phyloP scores from a whole-genome alignment of 2,888 invertebrate genomes.

The Xestia c-nigrum region DNA sequence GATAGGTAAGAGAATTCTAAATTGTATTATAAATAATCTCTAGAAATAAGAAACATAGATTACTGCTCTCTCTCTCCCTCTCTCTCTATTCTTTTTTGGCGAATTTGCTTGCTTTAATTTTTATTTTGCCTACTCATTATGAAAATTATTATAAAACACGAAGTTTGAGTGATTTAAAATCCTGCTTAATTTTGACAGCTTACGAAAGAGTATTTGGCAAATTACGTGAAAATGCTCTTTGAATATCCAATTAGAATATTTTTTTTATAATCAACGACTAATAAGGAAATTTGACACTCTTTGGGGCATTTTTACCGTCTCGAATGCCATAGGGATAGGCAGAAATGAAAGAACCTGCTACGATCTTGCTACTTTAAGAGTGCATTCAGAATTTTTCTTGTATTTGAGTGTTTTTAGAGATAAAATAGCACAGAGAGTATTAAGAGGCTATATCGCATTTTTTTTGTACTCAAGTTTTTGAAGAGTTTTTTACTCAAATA shows the following conservation, averaged over 20 bases:
- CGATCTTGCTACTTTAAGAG: no score
- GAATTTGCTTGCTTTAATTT: constrained; percentile 25
- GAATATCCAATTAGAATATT: constrained; percentile 14
- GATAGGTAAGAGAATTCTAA: background rate
- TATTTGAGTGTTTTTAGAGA: no score
- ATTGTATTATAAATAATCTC: background rate
- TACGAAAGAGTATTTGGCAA: constrained; percentile 42
- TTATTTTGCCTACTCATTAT: background rate
- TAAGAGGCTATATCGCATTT: no score
- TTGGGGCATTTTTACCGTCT: background rate
- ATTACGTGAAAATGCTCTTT: constrained; percentile 46
- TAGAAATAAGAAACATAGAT: background rate
- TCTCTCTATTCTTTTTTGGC: constrained; percentile 9
- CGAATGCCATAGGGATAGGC: background rate
- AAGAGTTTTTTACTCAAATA: no score
- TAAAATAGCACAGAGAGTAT: no score
- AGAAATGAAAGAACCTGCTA: no score
- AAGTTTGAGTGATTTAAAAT: background rate
- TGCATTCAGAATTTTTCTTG: no score
- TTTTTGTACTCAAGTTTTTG: no score
- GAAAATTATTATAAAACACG: background rate
- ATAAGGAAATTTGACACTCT: background rate
- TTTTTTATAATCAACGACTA: background rate
- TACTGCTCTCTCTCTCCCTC: constrained; percentile 40
- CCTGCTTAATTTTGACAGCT: constrained; percentile 64